Conservation (phyloP, 2,888 invertebrate species). For the Lasioglossum lativentre region DNA sequence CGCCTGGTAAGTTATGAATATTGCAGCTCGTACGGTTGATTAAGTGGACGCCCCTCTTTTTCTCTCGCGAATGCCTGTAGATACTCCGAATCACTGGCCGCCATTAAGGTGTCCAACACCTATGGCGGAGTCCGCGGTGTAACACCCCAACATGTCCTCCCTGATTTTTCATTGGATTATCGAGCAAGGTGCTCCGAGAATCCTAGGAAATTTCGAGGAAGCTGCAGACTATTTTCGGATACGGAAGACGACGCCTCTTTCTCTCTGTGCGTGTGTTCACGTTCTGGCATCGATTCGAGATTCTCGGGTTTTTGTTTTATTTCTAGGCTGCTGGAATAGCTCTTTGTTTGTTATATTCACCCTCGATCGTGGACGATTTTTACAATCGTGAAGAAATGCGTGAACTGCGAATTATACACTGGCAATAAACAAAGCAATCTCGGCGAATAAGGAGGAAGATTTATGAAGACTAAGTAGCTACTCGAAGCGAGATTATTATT, state of each 20-base stretch:
- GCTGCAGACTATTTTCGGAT: conserved; percentile 19
- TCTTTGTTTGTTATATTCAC: not conserved
- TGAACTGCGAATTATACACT: not conserved
- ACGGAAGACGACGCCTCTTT: conserved; percentile 3
- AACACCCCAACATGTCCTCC: not conserved
- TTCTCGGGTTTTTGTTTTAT: not conserved
- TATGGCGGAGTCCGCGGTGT: not conserved
- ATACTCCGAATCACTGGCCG: conserved; percentile 33
- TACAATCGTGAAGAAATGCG: not conserved
- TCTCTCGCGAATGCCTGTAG: not conserved
- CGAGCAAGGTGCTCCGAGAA: not conserved
- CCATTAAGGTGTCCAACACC: conserved; percentile 43
- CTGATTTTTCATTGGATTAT: not conserved
- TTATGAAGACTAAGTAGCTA: not conserved
- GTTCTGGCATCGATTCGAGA: not conserved
- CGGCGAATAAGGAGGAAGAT: not conserved
- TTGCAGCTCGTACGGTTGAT: conserved; percentile 61
- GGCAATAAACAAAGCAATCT: not conserved
- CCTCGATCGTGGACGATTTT: not conserved
- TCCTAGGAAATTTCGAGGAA: not conserved
- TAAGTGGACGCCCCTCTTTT: conserved; percentile 52
- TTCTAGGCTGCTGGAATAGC: not conserved
- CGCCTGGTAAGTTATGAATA: conserved; percentile 60
- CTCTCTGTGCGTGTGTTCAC: not conserved
- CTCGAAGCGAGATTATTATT: not conserved